Evolutionary conservation across 2,888 invertebrate species (phyloP).

Genomic region (Cataglyphis albicans): DNA sequence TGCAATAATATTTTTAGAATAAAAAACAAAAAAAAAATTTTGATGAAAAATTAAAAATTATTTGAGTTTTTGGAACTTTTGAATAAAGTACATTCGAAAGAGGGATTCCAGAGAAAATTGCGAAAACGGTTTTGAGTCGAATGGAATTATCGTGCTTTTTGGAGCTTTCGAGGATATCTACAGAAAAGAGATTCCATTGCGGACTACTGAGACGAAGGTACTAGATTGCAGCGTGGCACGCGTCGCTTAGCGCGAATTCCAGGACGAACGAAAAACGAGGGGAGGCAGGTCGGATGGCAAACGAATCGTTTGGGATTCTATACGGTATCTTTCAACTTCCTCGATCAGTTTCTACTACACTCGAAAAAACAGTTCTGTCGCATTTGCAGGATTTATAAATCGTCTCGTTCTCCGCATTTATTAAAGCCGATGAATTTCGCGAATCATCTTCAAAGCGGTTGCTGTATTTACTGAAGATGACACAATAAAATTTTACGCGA

Average conservation of each 20-base stretch:
- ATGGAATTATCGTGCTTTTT: constrained; percentile 74
- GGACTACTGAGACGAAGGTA: constrained; percentile 65
- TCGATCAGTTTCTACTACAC: constrained; percentile 55
- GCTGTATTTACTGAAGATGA: neutral
- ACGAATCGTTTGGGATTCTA: constrained; percentile 77
- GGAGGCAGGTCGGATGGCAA: constrained; percentile 70
- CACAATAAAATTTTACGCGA: neutral
- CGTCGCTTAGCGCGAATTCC: constrained; percentile 76
- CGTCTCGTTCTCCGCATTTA: constrained; percentile 55
- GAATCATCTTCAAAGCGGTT: constrained; percentile 36
- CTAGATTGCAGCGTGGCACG: constrained; percentile 75
- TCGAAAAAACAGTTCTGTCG: constrained; percentile 66
- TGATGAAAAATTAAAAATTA: constrained; percentile 39
- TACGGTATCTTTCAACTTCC: constrained; percentile 67
- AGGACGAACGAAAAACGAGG: constrained; percentile 58
- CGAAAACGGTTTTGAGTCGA: constrained; percentile 73
- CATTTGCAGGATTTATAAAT: constrained; percentile 70
- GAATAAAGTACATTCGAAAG: constrained; percentile 55
- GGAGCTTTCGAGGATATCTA: constrained; percentile 70
- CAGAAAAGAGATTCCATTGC: constrained; percentile 71
- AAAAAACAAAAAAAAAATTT: constrained; percentile 31
- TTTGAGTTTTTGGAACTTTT: constrained; percentile 46
- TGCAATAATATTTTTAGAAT: constrained; percentile 40
- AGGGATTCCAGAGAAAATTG: constrained; percentile 74
- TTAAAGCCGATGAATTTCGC: constrained; percentile 58